phyloP scores from a whole-genome alignment of 2,888 invertebrate species.

The Parnassius mnemosyne region DNA sequence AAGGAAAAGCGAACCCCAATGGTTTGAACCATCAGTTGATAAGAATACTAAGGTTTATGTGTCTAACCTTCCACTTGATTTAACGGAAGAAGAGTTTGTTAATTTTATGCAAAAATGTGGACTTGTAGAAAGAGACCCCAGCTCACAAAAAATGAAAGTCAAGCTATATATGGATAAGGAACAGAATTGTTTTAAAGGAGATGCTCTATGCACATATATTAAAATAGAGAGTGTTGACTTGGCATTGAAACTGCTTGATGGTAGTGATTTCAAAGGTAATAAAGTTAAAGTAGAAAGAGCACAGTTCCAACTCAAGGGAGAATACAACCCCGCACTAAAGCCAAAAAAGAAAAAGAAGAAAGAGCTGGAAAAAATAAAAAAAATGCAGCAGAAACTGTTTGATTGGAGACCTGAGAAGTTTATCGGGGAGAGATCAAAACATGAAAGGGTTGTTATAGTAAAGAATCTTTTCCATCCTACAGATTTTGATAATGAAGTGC shows the following conservation, averaged over 20 bases:
- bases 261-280: conserved; percentile 88
- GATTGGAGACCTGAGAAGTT: conserved; percentile 98
- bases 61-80: conserved; percentile 92
- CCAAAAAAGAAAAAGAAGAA: conserved; percentile 94
- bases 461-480: conserved; percentile 95
- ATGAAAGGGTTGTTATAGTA: conserved; percentile 94
- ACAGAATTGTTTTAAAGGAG: conserved; percentile 93
- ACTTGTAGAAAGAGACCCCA: conserved; percentile 92
- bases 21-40: conserved; percentile 95
- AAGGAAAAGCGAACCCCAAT: conserved; percentile 83
- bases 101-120: conserved; percentile 98
- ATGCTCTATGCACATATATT: conserved; percentile 97
- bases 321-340: conserved; percentile 94
- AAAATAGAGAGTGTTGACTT: conserved; percentile 97
- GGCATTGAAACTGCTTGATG: conserved; percentile 95
- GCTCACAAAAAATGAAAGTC: conserved; percentile 89
- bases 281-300: conserved; percentile 95
- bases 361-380: conserved; percentile 94
- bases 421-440: conserved; percentile 90
- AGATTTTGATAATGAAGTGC: conserved; percentile 94
- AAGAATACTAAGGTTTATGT: conserved; percentile 97
- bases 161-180: conserved; percentile 93
- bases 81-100: conserved; percentile 93
- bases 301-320: conserved; percentile 95
- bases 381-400: conserved; percentile 96